Evolutionary conservation across 2,888 invertebrate species (phyloP).

Genomic region (Apamea anceps): DNA sequence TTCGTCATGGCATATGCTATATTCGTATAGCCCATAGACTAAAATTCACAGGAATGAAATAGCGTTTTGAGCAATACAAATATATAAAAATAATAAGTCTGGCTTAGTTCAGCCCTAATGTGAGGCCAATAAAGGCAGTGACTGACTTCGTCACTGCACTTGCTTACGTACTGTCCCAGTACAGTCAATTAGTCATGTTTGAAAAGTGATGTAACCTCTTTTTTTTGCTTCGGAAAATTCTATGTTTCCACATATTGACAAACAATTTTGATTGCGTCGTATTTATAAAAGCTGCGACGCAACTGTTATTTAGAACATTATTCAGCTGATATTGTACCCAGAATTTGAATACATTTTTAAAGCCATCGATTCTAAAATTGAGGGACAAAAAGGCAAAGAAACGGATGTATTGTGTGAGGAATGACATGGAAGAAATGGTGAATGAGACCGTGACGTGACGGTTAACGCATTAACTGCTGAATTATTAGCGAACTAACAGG

Average conservation of each 20-base stretch:
- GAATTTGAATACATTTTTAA: slow-evolving; percentile 1
- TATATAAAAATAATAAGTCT: background rate
- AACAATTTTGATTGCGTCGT: background rate
- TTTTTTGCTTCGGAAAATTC: background rate
- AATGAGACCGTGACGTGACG: too few relatives aligned
- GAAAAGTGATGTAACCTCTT: background rate
- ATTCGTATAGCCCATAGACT: background rate
- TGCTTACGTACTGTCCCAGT: background rate
- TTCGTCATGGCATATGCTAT: background rate
- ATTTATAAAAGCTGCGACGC: background rate
- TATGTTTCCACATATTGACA: background rate
- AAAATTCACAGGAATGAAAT: too few relatives aligned
- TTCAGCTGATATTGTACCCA: background rate
- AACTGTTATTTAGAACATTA: background rate
- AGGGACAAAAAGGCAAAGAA: too few relatives aligned
- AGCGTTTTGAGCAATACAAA: too few relatives aligned
- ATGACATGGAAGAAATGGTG: too few relatives aligned
- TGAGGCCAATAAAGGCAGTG: background rate
- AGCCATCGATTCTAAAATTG: background rate
- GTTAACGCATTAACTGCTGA: too few relatives aligned
- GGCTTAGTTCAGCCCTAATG: background rate
- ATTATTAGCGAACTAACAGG: too few relatives aligned
- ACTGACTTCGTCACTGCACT: background rate
- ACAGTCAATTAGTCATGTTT: slow-evolving; percentile 6
- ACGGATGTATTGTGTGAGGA: too few relatives aligned